Evolutionary conservation across 2,888 invertebrate species (phyloP).

Genomic region (Pseudeuparius sepicola): DNA sequence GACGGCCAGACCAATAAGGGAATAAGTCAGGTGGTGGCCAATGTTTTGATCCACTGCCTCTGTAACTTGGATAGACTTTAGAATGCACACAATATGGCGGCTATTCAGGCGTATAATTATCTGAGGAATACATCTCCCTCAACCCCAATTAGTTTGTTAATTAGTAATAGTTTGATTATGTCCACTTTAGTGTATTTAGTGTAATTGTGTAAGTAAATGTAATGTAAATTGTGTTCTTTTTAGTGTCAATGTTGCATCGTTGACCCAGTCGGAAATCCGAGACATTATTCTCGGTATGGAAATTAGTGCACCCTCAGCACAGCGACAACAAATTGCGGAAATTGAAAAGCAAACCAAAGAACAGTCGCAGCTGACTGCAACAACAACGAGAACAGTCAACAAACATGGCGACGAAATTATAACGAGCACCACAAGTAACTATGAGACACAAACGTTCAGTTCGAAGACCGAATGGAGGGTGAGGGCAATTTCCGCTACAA

Average conservation of each 20-base stretch:
- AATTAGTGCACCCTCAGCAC: conserved; percentile 97
- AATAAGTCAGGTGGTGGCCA: too few relatives aligned
- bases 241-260: conserved; percentile 93
- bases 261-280: conserved; percentile 98
- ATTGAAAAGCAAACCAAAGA: conserved; percentile 99
- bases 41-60: too few relatives aligned
- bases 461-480: conserved; percentile 99
- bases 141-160: too few relatives aligned
- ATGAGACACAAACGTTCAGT: conserved; percentile 96
- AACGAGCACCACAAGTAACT: conserved; percentile 97
- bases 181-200: too few relatives aligned
- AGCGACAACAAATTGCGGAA: conserved; percentile 98
- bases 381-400: conserved; percentile 89
- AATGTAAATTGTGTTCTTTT: too few relatives aligned
- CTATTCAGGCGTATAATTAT: too few relatives aligned
- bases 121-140: too few relatives aligned
- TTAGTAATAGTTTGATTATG: too few relatives aligned
- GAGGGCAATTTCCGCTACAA: conserved; percentile 95
- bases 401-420: conserved; percentile 85
- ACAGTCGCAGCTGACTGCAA: conserved; percentile 95
- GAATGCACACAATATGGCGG: too few relatives aligned
- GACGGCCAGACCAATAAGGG: too few relatives aligned
- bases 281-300: conserved; percentile 99
- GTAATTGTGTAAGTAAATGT: too few relatives aligned
- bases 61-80: too few relatives aligned